Percentiles rank a stretch among this genome's conserved stretches.
Conservation (phyloP, 2,888 invertebrate species). For the Scotopteryx bipunctaria region DNA sequence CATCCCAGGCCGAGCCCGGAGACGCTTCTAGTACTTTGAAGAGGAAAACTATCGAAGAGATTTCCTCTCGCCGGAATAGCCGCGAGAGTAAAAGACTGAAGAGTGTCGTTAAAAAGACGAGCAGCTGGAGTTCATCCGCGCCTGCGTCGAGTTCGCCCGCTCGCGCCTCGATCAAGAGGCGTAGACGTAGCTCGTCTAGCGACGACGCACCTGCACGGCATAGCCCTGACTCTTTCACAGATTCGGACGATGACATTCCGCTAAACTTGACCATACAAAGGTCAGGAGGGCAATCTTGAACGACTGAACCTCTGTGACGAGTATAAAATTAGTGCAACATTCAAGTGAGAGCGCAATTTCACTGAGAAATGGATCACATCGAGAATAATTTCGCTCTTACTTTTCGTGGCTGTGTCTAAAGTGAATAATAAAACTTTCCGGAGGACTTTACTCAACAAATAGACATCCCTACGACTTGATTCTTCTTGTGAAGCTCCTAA, state of each 20-base stretch:
- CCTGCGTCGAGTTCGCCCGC: background rate
- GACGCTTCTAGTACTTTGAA: conserved; percentile 2
- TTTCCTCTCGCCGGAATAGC: conserved; percentile 33
- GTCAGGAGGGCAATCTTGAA: conserved; percentile 6
- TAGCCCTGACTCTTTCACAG: conserved; percentile 41
- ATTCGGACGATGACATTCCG: conserved; percentile 70
- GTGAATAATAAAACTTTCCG: too few species aligned
- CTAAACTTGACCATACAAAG: conserved; percentile 61
- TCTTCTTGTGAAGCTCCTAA: too few species aligned
- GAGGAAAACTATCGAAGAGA: conserved; percentile 9
- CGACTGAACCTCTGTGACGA: background rate
- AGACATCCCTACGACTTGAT: too few species aligned
- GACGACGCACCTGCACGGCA: background rate
- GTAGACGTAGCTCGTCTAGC: background rate
- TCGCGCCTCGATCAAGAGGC: background rate
- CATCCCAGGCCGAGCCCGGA: background rate
- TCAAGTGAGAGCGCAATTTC: too few species aligned
- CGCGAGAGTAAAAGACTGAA: conserved; percentile 67
- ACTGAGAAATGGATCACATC: too few species aligned
- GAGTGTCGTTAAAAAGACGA: conserved; percentile 70
- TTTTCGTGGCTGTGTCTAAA: too few species aligned
- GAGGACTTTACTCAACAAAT: too few species aligned
- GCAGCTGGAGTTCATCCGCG: conserved; percentile 17
- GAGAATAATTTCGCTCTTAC: too few species aligned
- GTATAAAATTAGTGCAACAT: too few species aligned